These are phyloP conservation scores for Corythaeola cristata DNA, from an alignment of 2,113 vertebrate species.

Conservation along the genomic window DNA sequence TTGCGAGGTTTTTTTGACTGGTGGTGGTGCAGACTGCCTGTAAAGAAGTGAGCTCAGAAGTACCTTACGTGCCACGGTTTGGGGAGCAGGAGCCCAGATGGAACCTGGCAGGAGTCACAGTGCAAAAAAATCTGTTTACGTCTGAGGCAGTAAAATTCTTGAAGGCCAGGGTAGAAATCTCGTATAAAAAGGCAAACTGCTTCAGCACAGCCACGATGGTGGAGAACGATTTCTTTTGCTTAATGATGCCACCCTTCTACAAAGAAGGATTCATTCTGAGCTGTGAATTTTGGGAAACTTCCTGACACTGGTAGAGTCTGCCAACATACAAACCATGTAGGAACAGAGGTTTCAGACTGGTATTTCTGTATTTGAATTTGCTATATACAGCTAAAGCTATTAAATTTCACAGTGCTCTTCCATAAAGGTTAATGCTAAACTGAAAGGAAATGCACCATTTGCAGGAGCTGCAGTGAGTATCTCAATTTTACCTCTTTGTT, in stretches of 20 bases:
- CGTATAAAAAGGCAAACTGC: conserved; percentile 21
- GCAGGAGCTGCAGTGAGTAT: background rate
- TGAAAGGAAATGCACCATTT: conserved; percentile 3
- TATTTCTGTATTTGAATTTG: conserved; percentile 43
- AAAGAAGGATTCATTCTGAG: conserved; percentile 55
- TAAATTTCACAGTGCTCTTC: conserved; percentile 10
- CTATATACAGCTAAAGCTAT: conserved; percentile 1
- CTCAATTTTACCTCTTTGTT: background rate
- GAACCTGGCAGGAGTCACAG: background rate
- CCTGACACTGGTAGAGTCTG: background rate
- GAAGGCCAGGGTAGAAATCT: conserved; percentile 2
- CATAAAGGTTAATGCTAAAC: background rate
- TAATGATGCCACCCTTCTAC: conserved; percentile 37
- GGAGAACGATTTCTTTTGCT: conserved; percentile 17
- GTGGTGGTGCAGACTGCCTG: background rate
- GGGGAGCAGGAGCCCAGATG: background rate
- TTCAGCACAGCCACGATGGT: background rate
- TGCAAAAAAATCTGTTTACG: conserved; percentile 14
- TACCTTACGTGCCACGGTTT: background rate
- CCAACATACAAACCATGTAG: background rate
- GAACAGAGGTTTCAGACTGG: background rate
- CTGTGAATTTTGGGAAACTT: conserved; percentile 57
- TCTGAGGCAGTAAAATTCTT: conserved; percentile 32
- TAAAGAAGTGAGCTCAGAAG: conserved; percentile 9
- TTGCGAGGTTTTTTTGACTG: background rate